phyloP scores from a whole-genome alignment of 2,888 invertebrate genomes.

The Pristionchus mayeri region DNA sequence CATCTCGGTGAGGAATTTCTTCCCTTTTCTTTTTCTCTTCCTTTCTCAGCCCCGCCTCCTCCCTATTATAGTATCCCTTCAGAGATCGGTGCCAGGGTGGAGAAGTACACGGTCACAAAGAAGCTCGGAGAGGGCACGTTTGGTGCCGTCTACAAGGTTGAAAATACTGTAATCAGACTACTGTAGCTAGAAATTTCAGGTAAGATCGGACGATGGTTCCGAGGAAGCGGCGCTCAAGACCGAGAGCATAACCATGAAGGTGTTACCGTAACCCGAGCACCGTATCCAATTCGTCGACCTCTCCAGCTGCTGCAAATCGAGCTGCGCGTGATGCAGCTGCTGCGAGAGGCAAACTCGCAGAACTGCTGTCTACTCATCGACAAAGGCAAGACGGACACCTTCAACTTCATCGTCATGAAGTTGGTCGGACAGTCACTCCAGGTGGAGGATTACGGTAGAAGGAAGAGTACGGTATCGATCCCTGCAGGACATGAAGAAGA shows the following conservation, averaged over 20 bases:
- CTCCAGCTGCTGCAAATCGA: conserved; percentile 39
- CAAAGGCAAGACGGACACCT: conserved; percentile 31
- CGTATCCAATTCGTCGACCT: neutral
- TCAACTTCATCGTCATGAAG: conserved; percentile 46
- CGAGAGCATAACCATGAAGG: conserved; percentile 36
- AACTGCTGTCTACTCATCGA: conserved; percentile 41
- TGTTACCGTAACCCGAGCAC: neutral
- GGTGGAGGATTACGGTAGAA: neutral
- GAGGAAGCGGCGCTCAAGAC: conserved; percentile 43
- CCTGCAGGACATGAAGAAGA: conserved; percentile 45
- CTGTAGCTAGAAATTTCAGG: neutral
- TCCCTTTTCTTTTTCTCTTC: too few relatives aligned
- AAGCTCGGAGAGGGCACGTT: conserved; percentile 48
- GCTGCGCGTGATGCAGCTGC: conserved; percentile 10
- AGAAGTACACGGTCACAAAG: conserved; percentile 40
- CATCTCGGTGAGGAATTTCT: neutral
- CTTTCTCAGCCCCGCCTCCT: neutral
- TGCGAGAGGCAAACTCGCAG: conserved; percentile 33
- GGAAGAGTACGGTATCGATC: neutral
- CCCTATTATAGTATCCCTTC: neutral
- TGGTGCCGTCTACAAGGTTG: conserved; percentile 48
- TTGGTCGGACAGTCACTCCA: conserved; percentile 35
- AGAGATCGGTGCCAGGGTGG: conserved; percentile 42
- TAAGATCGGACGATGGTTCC: conserved; percentile 13
- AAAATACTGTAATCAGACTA: neutral